Evolutionary conservation across 2,113 vertebrate genomes (phyloP).

Genomic region (Hippocampus guttulatus): DNA sequence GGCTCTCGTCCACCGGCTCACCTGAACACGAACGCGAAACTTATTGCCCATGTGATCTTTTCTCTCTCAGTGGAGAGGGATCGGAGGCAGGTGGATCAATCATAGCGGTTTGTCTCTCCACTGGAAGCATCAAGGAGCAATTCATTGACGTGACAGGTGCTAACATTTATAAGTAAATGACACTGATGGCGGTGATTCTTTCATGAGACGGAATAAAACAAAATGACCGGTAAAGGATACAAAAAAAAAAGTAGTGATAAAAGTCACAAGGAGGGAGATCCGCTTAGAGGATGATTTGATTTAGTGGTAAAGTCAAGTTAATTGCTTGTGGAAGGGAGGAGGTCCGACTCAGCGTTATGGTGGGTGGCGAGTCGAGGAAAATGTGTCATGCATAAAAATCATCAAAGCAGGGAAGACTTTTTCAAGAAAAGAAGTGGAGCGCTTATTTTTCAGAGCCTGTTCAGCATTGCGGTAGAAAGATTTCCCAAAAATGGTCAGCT

Average conservation of each 20-base stretch:
- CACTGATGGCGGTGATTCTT: not conserved
- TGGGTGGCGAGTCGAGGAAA: slow-evolving; percentile 1
- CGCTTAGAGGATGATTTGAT: slow-evolving; percentile 45
- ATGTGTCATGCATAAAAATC: not conserved
- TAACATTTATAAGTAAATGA: slow-evolving; percentile 12
- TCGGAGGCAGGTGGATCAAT: slow-evolving; percentile 67
- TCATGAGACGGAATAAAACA: not conserved
- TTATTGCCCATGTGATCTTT: slow-evolving; percentile 44
- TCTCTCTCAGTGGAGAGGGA: slow-evolving; percentile 36
- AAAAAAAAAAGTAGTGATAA: slow-evolving; percentile 36
- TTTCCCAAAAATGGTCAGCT: not conserved
- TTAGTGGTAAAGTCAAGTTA: slow-evolving; percentile 41
- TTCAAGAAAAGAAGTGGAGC: not conserved
- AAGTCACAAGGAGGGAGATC: slow-evolving; percentile 35
- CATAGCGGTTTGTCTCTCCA: slow-evolving; percentile 31
- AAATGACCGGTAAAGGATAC: slow-evolving; percentile 2
- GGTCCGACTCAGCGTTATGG: slow-evolving; percentile 33
- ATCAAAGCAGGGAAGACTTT: not conserved
- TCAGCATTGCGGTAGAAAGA: not conserved
- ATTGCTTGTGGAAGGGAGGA: slow-evolving; percentile 49
- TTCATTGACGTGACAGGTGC: not conserved
- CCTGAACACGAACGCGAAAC: slow-evolving; percentile 65
- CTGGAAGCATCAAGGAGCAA: slow-evolving; percentile 19
- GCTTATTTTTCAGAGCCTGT: not conserved
- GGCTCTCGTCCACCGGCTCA: slow-evolving; percentile 76